Percentiles rank a stretch among this genome's conserved stretches.
phyloP scores from a whole-genome alignment of 2,888 invertebrate species.

The Ryuthela nishihirai region DNA sequence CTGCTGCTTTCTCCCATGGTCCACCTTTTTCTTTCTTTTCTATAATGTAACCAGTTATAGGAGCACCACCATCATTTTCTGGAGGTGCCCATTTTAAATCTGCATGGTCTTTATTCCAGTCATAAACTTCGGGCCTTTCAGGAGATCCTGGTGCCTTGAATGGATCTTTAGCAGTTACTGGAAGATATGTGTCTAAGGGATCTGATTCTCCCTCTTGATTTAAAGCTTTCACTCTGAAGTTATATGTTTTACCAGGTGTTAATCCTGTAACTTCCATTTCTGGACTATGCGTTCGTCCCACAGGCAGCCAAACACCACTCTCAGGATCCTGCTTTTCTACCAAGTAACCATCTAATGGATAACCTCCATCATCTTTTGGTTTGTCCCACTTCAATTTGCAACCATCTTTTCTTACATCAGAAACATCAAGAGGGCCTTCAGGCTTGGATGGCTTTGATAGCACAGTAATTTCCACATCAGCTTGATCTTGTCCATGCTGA shows the following conservation, averaged over 20 bases:
- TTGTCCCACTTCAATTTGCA: slow-evolving; percentile 90
- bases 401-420: slow-evolving; percentile 81
- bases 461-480: slow-evolving; percentile 70
- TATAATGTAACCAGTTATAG: slow-evolving; percentile 64
- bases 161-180: slow-evolving; percentile 92
- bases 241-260: slow-evolving; percentile 56
- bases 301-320: slow-evolving; percentile 89
- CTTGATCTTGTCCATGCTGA: slow-evolving; percentile 81
- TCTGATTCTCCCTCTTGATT: slow-evolving; percentile 66
- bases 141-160: slow-evolving; percentile 81
- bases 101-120: slow-evolving; percentile 60
- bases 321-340: slow-evolving; percentile 90
- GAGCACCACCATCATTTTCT: slow-evolving; percentile 44
- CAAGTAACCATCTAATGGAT: slow-evolving; percentile 82
- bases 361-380: slow-evolving; percentile 76
- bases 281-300: slow-evolving; percentile 62
- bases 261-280: slow-evolving; percentile 56
- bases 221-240: slow-evolving; percentile 58
- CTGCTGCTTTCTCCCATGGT: slow-evolving; percentile 82
- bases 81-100: slow-evolving; percentile 70
- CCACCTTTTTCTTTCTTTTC: slow-evolving; percentile 61
- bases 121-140: slow-evolving; percentile 73
- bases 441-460: slow-evolving; percentile 75
- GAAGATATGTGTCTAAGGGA: slow-evolving; percentile 81
- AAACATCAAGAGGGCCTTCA: slow-evolving; percentile 81